Base-by-base conservation (phyloP, 2,888 invertebrate genomes). In the Congeria kusceri region DNA sequence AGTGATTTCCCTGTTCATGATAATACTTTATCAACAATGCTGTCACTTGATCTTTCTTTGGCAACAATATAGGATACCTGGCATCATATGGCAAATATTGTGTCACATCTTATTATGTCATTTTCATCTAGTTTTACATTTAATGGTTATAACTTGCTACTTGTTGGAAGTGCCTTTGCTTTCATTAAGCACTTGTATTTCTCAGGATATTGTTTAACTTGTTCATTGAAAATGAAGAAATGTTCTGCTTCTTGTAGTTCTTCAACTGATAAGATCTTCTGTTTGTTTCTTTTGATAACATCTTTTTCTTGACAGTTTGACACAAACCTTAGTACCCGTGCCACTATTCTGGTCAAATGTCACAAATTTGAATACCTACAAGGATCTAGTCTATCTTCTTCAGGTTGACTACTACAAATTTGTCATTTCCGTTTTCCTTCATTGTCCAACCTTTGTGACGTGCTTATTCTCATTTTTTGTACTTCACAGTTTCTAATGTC, bases 51-150 rank as follows among this genome's bases (percentile, higher is more conserved):
- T 58, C 32, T 46, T 63, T 44, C 29, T 62, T 27, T 46, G 76
- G 80, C 32, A 80, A 56, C 9, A 80, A 59, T 15, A 74, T 29
- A 23, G 73, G 59, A 75, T 58, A 53, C 46, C 56, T 27, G 9
- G 46, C 56, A 47, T 68, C 66, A 63, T 49, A 72, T 18, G 77
- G 44, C 23, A 77, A 20, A 29, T 49, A 70, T 20, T 77, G 5
- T 28, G 23, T 58, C 58, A 58, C 27, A 23, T 20, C 68, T 18
- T 11, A 77, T 5, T 7, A 77, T 13, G 20, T 65, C 65, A 29
- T 57, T 44, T 4, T 66, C 56, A 68, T 67, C 72, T 3, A 73
- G n/a, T 39, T 20, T 63, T 23, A 29, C 63, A 20, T 67, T 49
- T 32, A 77, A 67, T 13, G 20, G 15, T 29, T 46, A 39, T 47